phyloP scores from a whole-genome alignment of 2,888 invertebrate genomes.

The Drosophila anceps region DNA sequence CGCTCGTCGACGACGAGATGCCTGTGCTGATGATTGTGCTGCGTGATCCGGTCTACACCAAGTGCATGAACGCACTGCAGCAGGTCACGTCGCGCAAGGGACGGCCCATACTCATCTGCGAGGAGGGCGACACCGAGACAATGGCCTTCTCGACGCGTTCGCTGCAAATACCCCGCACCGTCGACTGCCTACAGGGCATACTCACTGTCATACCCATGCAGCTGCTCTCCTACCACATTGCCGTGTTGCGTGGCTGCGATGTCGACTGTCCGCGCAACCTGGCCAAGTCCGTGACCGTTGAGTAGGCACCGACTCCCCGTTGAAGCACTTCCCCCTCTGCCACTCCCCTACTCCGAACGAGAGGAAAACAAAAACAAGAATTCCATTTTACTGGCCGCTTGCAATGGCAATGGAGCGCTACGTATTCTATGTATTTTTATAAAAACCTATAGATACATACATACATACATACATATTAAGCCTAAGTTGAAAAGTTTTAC shows the following conservation, averaged over 20 bases:
- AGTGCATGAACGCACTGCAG: slow-evolving; percentile 99
- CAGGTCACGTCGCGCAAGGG: slow-evolving; percentile 97
- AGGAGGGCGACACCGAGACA: slow-evolving; percentile 95
- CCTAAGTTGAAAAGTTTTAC: slow-evolving; percentile 34
- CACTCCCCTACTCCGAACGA: background rate
- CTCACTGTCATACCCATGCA: slow-evolving; percentile 99
- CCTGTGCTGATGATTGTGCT: slow-evolving; percentile 99
- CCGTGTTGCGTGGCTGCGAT: slow-evolving; percentile 96
- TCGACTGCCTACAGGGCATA: slow-evolving; percentile 97
- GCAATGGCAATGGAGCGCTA: slow-evolving; percentile 10
- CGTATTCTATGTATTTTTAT: slow-evolving; percentile 20
- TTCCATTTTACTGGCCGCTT: slow-evolving; percentile 60
- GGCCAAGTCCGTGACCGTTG: slow-evolving; percentile 99
- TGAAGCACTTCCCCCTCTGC: background rate
- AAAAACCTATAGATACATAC: slow-evolving; percentile 9
- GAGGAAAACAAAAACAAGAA: no score
- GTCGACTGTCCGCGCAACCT: slow-evolving; percentile 99
- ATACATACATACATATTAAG: slow-evolving; percentile 9
- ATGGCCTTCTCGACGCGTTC: slow-evolving; percentile 90
- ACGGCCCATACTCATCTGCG: slow-evolving; percentile 96
- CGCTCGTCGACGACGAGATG: slow-evolving; percentile 98
- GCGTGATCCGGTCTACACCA: slow-evolving; percentile 96
- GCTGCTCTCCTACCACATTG: slow-evolving; percentile 98
- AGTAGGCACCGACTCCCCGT: slow-evolving; percentile 86
- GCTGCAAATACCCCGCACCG: slow-evolving; percentile 96